Percentiles rank a stretch among this genome's conserved stretches.
Conservation (phyloP, 2,888 invertebrate species). For the Amphipoea lucens region DNA sequence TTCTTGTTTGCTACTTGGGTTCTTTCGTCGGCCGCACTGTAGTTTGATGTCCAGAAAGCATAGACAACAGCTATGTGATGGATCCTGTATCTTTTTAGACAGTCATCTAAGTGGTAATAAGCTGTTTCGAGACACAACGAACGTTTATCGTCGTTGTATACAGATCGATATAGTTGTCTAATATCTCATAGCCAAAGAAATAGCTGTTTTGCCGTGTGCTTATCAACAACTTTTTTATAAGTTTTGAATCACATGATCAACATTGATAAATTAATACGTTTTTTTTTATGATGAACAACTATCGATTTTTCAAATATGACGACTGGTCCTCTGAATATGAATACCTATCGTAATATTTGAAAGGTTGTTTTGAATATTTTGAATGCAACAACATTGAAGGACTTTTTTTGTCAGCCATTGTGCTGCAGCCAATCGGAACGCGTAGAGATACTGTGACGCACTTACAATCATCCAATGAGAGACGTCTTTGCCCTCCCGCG, state of each 20-base stretch:
- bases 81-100: no score
- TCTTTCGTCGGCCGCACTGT: no score
- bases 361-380: conserved; percentile 37
- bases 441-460: conserved; percentile 1
- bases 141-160: no score
- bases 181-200: background rate
- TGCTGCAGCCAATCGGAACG: background rate
- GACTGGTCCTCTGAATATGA: conserved; percentile 11
- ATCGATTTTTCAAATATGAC: conserved; percentile 27
- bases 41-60: no score
- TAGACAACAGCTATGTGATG: no score
- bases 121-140: no score
- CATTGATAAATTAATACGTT: background rate
- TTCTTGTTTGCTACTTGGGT: no score
- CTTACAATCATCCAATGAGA: background rate
- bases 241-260: background rate
- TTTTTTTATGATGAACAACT: conserved; percentile 5
- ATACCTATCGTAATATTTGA: conserved; percentile 43
- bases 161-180: background rate
- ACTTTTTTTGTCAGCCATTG: conserved; percentile 26
- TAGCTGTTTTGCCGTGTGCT: no score
- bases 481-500: background rate
- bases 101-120: no score
- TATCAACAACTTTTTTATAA: conserved; percentile 12
- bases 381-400: conserved; percentile 22